These are phyloP conservation scores for Mareca penelope DNA, from an alignment of 2,797 vertebrate species.

Conservation along the genomic window DNA sequence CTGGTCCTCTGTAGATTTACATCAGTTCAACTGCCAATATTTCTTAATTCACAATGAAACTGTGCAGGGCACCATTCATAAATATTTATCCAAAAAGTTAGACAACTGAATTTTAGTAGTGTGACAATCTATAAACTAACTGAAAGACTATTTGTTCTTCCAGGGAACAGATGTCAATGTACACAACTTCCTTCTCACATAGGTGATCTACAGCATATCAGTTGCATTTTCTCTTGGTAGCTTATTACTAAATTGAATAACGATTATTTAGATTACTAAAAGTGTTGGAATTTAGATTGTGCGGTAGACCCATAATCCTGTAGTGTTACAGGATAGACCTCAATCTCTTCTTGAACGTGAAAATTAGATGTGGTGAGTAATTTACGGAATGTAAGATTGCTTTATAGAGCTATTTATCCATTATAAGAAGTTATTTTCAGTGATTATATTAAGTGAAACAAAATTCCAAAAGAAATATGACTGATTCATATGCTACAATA, in stretches of 20 bases:
- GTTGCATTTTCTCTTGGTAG: slow-evolving; percentile 5
- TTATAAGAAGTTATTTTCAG: slow-evolving; percentile 64
- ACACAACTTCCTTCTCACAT: slow-evolving; percentile 6
- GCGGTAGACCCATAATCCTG: slow-evolving; percentile 31
- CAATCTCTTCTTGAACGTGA: slow-evolving; percentile 48
- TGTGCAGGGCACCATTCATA: slow-evolving; percentile 72
- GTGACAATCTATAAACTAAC: slow-evolving; percentile 71
- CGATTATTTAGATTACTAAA: slow-evolving; percentile 53
- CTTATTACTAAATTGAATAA: slow-evolving; percentile 12
- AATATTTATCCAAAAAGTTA: slow-evolving; percentile 73
- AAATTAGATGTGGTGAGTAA: slow-evolving; percentile 66
- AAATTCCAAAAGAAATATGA: slow-evolving; percentile 51
- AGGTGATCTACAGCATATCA: slow-evolving; percentile 37
- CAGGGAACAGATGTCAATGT: slow-evolving; percentile 49
- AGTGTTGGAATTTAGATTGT: slow-evolving; percentile 22
- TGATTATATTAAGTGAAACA: slow-evolving; percentile 53
- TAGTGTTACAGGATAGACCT: slow-evolving; percentile 51
- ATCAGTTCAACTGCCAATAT: slow-evolving; percentile 79
- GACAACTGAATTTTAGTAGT: slow-evolving; percentile 67
- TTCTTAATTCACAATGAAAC: slow-evolving; percentile 75
- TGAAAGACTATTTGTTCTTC: slow-evolving; percentile 68
- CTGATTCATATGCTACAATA: background rate
- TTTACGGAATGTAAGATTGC: slow-evolving; percentile 59
- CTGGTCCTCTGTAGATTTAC: slow-evolving; percentile 80
- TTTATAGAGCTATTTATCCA: slow-evolving; percentile 61